Evolutionary conservation across 2,888 invertebrate genomes (phyloP).

Genomic region (Orthosia gracilis): DNA sequence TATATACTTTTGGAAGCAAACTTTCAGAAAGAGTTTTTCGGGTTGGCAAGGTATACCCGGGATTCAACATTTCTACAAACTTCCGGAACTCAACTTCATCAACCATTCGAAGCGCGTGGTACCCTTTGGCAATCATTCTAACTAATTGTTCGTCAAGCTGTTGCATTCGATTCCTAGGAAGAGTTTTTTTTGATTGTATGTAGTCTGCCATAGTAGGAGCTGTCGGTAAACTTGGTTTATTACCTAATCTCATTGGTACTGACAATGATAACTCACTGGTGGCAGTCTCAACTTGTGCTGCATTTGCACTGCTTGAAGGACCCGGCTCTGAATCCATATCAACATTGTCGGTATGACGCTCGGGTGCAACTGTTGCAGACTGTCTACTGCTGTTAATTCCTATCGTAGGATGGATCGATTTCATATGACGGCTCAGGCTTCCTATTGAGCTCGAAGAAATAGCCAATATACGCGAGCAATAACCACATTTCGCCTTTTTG

Average conservation of each 20-base stretch:
- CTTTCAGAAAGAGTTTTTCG: slow-evolving; percentile 2
- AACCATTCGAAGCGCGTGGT: slow-evolving; percentile 9
- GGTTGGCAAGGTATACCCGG: background rate
- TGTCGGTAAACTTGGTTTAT: background rate
- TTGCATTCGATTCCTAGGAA: background rate
- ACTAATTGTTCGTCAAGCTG: background rate
- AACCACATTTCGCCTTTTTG: too few species aligned
- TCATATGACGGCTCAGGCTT: too few species aligned
- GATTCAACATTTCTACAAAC: slow-evolving; percentile 9
- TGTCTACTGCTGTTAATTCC: too few species aligned
- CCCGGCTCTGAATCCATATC: too few species aligned
- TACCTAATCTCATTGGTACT: background rate
- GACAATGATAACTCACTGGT: background rate
- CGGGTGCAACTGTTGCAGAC: too few species aligned
- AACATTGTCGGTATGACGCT: too few species aligned
- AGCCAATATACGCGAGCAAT: too few species aligned
- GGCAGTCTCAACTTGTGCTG: background rate
- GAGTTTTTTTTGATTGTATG: background rate
- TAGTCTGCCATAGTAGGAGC: background rate
- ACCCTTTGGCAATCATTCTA: background rate
- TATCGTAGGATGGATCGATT: too few species aligned
- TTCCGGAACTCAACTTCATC: slow-evolving; percentile 1
- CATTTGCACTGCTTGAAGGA: background rate
- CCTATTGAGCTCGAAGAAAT: too few species aligned
- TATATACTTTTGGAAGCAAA: background rate